A percentile compares a stretch with the other conserved stretches of the same genome.
Evolutionary conservation across 2,888 invertebrate species (phyloP).

Genomic region (Protonemura montana): DNA sequence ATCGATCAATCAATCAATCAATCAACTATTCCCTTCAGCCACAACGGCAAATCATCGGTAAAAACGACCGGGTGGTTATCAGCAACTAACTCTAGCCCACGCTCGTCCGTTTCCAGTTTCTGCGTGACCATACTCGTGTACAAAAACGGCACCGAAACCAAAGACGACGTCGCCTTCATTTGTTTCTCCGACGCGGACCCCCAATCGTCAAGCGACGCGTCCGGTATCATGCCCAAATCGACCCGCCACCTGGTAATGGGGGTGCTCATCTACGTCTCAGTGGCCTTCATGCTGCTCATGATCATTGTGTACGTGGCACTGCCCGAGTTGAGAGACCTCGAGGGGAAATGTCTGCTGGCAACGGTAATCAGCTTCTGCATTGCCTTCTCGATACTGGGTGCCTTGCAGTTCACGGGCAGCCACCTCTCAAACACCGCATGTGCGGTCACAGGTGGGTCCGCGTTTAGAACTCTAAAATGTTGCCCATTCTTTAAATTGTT

Average conservation of each 20-base stretch:
- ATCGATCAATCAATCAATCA: too few relatives aligned
- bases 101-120: slow-evolving; percentile 54
- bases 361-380: slow-evolving; percentile 67
- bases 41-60: too few relatives aligned
- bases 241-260: slow-evolving; percentile 51
- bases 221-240: background rate
- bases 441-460: slow-evolving; percentile 61
- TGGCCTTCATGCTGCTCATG: slow-evolving; percentile 67
- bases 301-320: slow-evolving; percentile 67
- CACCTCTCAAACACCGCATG: slow-evolving; percentile 60
- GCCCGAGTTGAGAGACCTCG: slow-evolving; percentile 69
- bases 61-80: too few relatives aligned
- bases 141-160: slow-evolving; percentile 42
- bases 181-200: slow-evolving; percentile 54
- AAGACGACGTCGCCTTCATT: slow-evolving; percentile 54
- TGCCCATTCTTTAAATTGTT: too few relatives aligned
- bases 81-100: background rate
- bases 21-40: too few relatives aligned
- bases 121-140: slow-evolving; percentile 53
- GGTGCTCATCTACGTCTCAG: slow-evolving; percentile 60
- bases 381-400: slow-evolving; percentile 66
- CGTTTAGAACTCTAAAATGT: too few relatives aligned
- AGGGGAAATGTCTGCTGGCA: slow-evolving; percentile 72
- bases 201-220: background rate
- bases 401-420: slow-evolving; percentile 62